Conservation (phyloP, 1,140 invertebrate species). For the Tetramorium parvispinum region DNA sequence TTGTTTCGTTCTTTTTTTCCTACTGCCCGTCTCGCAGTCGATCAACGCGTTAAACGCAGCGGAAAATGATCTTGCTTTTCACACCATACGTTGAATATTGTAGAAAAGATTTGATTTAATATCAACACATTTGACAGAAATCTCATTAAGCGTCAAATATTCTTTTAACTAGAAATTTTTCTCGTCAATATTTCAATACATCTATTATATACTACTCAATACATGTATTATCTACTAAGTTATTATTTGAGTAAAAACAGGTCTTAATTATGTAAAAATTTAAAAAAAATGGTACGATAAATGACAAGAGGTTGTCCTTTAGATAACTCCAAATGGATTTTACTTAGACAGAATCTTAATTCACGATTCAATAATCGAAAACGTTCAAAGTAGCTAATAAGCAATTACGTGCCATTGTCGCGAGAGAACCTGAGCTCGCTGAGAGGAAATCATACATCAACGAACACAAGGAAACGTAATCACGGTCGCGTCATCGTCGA, state of each 20-base stretch:
- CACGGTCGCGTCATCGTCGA: neutral
- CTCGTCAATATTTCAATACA: neutral
- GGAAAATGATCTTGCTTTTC: conserved; percentile 36
- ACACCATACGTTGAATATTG: neutral
- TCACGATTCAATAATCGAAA: conserved; percentile 14
- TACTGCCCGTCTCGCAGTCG: neutral
- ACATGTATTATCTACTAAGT: neutral
- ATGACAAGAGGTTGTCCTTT: neutral
- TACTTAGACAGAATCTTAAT: conserved; percentile 6
- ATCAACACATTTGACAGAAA: neutral
- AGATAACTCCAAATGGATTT: neutral
- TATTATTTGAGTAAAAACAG: neutral
- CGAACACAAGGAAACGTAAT: conserved; percentile 27
- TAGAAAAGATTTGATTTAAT: neutral
- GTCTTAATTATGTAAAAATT: neutral
- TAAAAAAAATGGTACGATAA: neutral
- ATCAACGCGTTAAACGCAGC: conserved; percentile 45
- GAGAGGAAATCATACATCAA: conserved; percentile 34
- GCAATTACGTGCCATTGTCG: conserved; percentile 18
- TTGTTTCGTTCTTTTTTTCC: neutral
- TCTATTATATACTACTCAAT: neutral
- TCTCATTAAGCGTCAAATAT: neutral
- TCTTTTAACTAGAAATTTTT: neutral
- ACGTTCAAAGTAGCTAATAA: conserved; percentile 28
- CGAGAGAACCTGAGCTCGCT: neutral